Evolutionary conservation across 2,113 vertebrate genomes (phyloP), one percentile per base, ranked within the genome.

Genomic region (Aphyosemion australe): DNA sequence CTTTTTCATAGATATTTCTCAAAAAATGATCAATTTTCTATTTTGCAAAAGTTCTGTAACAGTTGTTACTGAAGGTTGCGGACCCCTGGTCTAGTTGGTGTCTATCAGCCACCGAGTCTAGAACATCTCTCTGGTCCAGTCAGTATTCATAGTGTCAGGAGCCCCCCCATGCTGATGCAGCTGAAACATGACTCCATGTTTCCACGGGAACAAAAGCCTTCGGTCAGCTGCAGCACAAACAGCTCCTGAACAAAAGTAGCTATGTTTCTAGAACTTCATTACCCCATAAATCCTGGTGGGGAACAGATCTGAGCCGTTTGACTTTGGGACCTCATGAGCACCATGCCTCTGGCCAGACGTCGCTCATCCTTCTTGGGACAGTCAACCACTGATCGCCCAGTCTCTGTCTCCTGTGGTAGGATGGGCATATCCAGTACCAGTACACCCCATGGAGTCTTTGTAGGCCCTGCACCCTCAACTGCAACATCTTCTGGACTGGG

Each of bases 291-390:
- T 81, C 76, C 57, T 56, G 39, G 8, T 26, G 5, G 2, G 14
- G 10, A 51, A 68, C 72, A 14, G 79, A 70, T 47, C 79, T 70
- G 82, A 68, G 87, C 76, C 79, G 84, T 93, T 86, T 91, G 87
- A 54, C 73, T 11, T 57, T 42, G 20, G 20, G 37, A 61, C 42
- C 68, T 9, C 14, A 65, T 50, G 61, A 61, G 39, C 16, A 72
- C 26, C 80, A 95, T 96, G 96, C 91, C 94, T 90, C 89, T 97
- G 78, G 93, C 94, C 7, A 91, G 95, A 88, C 94, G 92, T 72
- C 90, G 93, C 74, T 93, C 91, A 0, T 96, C 96, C 53, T 91
- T 95, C 74, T 71, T 95, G 83, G 95, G 94, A 54, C 94, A 94
- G 69, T 78, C 91, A 61, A 67, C 85, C 61, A 32, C 90, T 0